Evolutionary conservation across 2,113 vertebrate species (phyloP).

Genomic region (Ranitomeya variabilis): DNA sequence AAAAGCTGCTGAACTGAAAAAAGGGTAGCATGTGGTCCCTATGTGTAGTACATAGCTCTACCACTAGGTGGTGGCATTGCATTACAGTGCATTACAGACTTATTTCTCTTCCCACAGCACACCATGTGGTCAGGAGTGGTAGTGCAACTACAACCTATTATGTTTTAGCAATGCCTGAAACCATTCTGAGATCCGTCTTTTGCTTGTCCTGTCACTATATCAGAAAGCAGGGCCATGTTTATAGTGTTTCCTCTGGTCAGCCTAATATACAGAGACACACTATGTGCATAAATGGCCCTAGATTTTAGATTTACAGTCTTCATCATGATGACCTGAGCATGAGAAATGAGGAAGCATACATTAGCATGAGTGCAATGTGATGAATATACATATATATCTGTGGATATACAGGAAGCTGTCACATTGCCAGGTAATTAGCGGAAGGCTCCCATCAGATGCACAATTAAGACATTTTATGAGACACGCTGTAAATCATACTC

Average conservation of each 20-base stretch:
- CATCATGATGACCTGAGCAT: background rate
- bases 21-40: no score
- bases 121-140: background rate
- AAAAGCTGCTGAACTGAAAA: no score
- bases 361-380: background rate
- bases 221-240: background rate
- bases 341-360: background rate
- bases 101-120: no score
- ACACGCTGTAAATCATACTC: constrained; percentile 28
- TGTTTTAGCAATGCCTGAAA: background rate
- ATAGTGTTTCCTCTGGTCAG: background rate
- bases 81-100: no score
- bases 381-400: background rate
- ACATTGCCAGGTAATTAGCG: background rate
- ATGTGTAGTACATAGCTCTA: no score
- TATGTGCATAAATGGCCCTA: background rate
- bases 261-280: background rate
- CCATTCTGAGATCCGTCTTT: background rate
- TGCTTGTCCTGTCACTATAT: background rate
- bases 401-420: constrained; percentile 5
- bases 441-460: constrained; percentile 13
- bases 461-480: constrained; percentile 24
- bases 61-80: no score
- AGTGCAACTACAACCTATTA: background rate
- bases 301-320: background rate